These are phyloP conservation scores for Liposcelis brunnea DNA, from an alignment of 2,888 invertebrate genomes.

Conservation along the genomic window DNA sequence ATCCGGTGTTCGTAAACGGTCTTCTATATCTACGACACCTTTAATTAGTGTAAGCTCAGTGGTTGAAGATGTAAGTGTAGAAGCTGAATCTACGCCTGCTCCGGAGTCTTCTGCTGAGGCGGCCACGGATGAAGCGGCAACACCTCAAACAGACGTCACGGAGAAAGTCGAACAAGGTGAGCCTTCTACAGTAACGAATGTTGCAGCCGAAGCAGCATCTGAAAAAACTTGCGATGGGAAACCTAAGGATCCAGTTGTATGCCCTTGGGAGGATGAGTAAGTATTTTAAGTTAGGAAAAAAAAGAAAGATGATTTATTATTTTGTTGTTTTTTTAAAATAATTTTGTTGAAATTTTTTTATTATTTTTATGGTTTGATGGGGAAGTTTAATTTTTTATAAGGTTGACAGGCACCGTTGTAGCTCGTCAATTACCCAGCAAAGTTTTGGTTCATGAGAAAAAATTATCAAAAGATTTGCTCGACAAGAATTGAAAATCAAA, in stretches of 20 bases:
- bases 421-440: too few relatives aligned
- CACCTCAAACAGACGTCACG: conserved; percentile 14
- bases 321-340: conserved; percentile 13
- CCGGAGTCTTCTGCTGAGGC: conserved; percentile 4
- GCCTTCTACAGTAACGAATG: conserved; percentile 13
- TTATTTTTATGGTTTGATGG: conserved; percentile 11
- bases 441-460: too few relatives aligned
- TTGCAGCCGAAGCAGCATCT: conserved; percentile 17
- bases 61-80: conserved; percentile 35
- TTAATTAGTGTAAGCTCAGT: conserved; percentile 58
- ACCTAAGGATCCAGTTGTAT: conserved; percentile 43
- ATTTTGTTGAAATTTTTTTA: conserved; percentile 12
- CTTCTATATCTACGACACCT: conserved; percentile 32
- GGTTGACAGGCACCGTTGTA: too few relatives aligned
- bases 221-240: conserved; percentile 34
- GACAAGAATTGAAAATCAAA: too few relatives aligned
- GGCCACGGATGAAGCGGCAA: conserved; percentile 8
- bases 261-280: conserved; percentile 94
- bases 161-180: conserved; percentile 13
- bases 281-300: conserved; percentile 29
- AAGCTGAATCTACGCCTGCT: conserved; percentile 13
- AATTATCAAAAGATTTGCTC: too few relatives aligned
- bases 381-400: conserved; percentile 8
- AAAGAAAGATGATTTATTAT: conserved; percentile 2
- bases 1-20: conserved; percentile 24